Conservation (phyloP, 1,140 invertebrate genomes). For the Drosophila sp. region DNA sequence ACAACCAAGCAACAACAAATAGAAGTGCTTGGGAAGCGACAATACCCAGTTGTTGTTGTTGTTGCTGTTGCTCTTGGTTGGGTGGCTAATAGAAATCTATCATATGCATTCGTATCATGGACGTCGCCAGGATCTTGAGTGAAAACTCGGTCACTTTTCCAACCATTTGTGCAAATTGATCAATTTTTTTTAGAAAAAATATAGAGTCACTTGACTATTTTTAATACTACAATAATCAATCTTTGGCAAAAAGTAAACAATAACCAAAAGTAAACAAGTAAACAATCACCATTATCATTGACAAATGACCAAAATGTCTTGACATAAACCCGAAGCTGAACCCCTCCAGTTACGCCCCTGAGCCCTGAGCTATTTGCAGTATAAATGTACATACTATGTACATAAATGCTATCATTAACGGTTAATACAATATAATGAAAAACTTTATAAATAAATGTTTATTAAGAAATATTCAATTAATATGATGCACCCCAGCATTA, state of each 20-base stretch:
- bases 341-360: neutral
- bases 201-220: too few relatives aligned
- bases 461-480: constrained; percentile 35
- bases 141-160: too few relatives aligned
- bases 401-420: constrained; percentile 16
- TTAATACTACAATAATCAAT: too few relatives aligned
- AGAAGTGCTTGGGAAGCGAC: constrained; percentile 43
- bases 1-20: neutral
- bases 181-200: too few relatives aligned
- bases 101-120: too few relatives aligned
- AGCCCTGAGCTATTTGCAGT: neutral
- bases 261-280: too few relatives aligned
- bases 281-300: neutral
- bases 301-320: neutral
- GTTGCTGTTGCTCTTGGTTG: neutral
- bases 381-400: neutral
- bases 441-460: constrained; percentile 10
- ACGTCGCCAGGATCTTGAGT: too few relatives aligned
- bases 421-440: constrained; percentile 11
- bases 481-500: constrained; percentile 24
- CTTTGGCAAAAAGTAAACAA: too few relatives aligned
- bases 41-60: neutral
- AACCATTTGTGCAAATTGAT: too few relatives aligned
- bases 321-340: neutral
- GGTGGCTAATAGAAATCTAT: neutral